phyloP scores from a whole-genome alignment of 2,113 vertebrate genomes.

The Camelus dromedarius region DNA sequence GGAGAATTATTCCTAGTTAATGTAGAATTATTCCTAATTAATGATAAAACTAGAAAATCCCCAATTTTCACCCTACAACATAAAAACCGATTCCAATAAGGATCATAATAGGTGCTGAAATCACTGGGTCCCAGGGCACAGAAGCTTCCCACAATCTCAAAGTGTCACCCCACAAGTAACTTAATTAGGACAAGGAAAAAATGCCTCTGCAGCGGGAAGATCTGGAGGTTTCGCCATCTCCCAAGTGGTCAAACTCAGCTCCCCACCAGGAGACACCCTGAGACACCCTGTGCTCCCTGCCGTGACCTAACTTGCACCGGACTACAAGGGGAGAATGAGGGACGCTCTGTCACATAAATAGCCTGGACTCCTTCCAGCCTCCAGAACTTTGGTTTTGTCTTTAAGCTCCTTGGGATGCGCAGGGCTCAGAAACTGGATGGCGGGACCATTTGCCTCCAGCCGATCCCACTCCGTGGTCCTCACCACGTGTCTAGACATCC shows the following conservation, averaged over 20 bases:
- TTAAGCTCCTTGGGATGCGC: constrained; percentile 85
- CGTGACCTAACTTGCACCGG: not conserved
- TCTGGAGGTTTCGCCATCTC: not conserved
- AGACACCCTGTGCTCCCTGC: not conserved
- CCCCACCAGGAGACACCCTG: not conserved
- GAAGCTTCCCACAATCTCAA: not conserved
- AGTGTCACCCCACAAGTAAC: not conserved
- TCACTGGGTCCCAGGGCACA: not conserved
- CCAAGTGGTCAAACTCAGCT: not conserved
- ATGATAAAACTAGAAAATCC: not conserved
- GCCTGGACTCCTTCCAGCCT: not conserved
- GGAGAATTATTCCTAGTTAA: not conserved
- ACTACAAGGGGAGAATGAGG: not conserved
- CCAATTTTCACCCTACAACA: not conserved
- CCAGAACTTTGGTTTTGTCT: not conserved
- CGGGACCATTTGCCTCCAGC: constrained; percentile 85
- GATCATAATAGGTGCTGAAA: not conserved
- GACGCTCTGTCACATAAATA: not conserved
- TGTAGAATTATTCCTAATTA: not conserved
- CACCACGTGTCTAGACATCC: constrained; percentile 86
- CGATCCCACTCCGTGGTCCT: constrained; percentile 83
- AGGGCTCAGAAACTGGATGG: constrained; percentile 81
- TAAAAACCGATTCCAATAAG: not conserved
- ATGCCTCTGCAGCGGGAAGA: not conserved
- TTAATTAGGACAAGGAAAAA: not conserved